Conservation (phyloP, 2,113 vertebrate genomes). For the Stegostoma tigrinum region DNA sequence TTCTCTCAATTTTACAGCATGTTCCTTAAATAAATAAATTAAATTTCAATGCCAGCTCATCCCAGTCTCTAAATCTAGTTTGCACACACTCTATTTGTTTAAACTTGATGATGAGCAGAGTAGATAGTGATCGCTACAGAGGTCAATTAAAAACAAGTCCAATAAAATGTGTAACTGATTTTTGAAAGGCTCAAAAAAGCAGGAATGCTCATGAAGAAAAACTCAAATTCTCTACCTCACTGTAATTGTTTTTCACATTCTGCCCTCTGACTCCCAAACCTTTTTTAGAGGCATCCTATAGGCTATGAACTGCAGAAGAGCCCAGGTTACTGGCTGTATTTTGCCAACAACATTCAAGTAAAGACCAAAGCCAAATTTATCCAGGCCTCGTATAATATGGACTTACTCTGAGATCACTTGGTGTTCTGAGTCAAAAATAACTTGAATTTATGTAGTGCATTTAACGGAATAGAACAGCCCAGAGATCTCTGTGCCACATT, state of each 20-base stretch:
- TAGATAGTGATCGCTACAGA: not conserved
- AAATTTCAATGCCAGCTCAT: not conserved
- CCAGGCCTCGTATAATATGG: no score
- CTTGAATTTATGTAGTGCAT: not conserved
- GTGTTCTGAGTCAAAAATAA: not conserved
- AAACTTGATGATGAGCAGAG: not conserved
- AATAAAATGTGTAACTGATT: not conserved
- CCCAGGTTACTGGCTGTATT: not conserved
- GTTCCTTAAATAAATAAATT: not conserved
- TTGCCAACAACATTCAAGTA: not conserved
- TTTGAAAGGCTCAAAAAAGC: not conserved
- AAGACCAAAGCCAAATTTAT: not conserved
- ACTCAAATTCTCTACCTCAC: not conserved
- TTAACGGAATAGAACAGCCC: not conserved
- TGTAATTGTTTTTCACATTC: not conserved
- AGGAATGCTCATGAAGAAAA: not conserved
- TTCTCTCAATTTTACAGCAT: not conserved
- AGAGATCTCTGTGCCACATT: not conserved
- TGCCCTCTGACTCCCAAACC: not conserved
- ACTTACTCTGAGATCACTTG: not conserved
- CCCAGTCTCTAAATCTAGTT: not conserved
- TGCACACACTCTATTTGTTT: not conserved
- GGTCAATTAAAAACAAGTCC: not conserved
- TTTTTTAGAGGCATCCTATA: not conserved
- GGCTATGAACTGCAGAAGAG: not conserved